A percentile compares a stretch with the other conserved stretches of the same genome.
Conservation (phyloP, 2,113 vertebrate genomes). For the Poeciliopsis retropinna region DNA sequence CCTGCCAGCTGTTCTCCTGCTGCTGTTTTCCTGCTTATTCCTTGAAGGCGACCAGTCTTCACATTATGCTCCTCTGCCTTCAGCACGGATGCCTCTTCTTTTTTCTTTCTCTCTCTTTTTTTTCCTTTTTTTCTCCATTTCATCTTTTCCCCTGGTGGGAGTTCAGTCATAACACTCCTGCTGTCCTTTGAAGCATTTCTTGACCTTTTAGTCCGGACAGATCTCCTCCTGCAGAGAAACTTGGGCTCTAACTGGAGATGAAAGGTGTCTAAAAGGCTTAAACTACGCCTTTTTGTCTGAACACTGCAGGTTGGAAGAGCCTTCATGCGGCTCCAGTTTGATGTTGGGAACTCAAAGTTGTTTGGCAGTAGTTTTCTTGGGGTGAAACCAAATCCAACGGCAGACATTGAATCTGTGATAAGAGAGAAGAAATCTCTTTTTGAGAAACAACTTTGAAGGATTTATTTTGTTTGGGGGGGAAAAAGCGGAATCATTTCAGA, state of each 20-base stretch:
- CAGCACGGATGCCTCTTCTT: neutral
- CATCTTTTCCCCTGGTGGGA: slow-evolving; percentile 1
- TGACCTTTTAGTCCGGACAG: slow-evolving; percentile 54
- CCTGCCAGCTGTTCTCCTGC: slow-evolving; percentile 31
- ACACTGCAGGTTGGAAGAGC: no score
- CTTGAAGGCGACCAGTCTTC: neutral
- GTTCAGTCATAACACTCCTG: slow-evolving; percentile 18
- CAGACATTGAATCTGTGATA: no score
- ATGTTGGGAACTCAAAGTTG: neutral
- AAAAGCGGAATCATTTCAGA: no score
- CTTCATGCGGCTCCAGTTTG: neutral
- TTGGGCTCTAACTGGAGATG: slow-evolving; percentile 17
- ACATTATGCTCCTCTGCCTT: slow-evolving; percentile 11
- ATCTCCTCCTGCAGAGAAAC: slow-evolving; percentile 30
- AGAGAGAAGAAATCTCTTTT: no score
- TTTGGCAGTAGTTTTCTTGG: neutral
- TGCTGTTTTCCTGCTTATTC: neutral
- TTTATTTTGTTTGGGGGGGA: no score
- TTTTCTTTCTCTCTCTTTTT: neutral
- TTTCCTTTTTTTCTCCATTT: neutral
- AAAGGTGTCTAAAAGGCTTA: slow-evolving; percentile 33
- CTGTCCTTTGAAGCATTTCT: slow-evolving; percentile 40
- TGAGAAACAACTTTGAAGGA: no score
- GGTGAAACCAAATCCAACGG: neutral
- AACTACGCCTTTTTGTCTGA: slow-evolving; percentile 4